Base-by-base conservation (phyloP, 2,888 invertebrate species). In the Caenorhabditis virilis region DNA sequence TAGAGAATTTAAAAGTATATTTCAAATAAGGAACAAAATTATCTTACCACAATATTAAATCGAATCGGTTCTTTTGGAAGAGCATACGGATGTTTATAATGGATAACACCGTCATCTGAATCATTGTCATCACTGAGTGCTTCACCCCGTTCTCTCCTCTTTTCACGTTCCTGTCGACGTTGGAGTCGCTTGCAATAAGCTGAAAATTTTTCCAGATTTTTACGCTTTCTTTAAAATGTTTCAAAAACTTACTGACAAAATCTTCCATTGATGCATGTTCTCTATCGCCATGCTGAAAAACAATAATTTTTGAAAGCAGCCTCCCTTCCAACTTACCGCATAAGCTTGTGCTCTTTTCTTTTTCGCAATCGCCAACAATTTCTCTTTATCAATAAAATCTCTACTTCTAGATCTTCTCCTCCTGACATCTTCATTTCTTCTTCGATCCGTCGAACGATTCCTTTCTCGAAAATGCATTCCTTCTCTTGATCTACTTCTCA, bases 351-450 rank as follows among this genome's bases (percentile, higher is more conserved):
- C 67, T 22, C 72, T 58, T 38, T 77, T 79, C 26, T 55, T 65
- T 22, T 71, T 71, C 11, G 79, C 79, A 56, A 79, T 77, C 25
- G 62, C 71, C 36, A 79, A 52, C 36, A 79, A 48, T 38, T 76
- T 71, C 9, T 65, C 66, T 45, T 79, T 79, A 49, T 79, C 77
- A 35, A 78, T 78, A 18, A 43, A 27, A 30, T 63, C 61, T 9
- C 57, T 41, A 45, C 57, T 61, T 41, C 54, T 30, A 0, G 60
- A 61, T 43, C 64, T 45, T 26, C 22, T 22, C 15, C 57, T 41
- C 20, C 18, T 33, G 18, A 38, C 47, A 9, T 20, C 39, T 16
- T 55, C 50, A 35, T 51, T 52, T 9, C 42, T 49, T 47, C 51
- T 46, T 26, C 53, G 53, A 7, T 22, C 27, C 6, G 2, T 45